Evolutionary conservation across 2,888 invertebrate species (phyloP).

Genomic region (Nomada goodeniana): DNA sequence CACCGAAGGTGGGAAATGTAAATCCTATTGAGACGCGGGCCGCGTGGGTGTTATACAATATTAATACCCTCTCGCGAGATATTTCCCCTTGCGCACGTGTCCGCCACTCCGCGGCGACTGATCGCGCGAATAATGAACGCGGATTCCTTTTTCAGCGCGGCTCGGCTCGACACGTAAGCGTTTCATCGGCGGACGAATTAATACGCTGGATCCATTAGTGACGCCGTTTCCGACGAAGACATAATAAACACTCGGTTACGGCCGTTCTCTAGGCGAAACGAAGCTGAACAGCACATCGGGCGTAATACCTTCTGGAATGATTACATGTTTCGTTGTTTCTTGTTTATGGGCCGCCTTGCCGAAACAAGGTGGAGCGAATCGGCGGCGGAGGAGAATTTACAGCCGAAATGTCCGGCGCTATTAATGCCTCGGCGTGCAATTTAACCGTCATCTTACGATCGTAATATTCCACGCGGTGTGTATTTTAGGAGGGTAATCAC

Average conservation of each 20-base stretch:
- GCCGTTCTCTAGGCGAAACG: background rate
- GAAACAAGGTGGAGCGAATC: conserved; percentile 14
- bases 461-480: conserved; percentile 4
- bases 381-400: background rate
- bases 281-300: background rate
- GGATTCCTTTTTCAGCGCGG: conserved; percentile 28
- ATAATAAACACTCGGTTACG: conserved; percentile 1
- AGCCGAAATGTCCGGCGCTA: background rate
- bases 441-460: conserved; percentile 4
- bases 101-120: background rate
- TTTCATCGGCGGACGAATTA: conserved; percentile 37
- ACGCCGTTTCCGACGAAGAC: background rate
- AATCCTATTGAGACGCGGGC: conserved; percentile 56
- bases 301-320: background rate
- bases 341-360: conserved; percentile 2
- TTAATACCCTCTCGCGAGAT: conserved; percentile 53
- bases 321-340: background rate
- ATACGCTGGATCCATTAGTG: conserved; percentile 6
- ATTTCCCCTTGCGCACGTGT: conserved; percentile 29
- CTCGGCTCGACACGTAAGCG: background rate
- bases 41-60: conserved; percentile 61
- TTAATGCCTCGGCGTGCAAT: conserved; percentile 31
- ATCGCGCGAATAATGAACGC: conserved; percentile 20
- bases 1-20: conserved; percentile 59
- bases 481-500: conserved; percentile 13